Percentiles rank a stretch among this genome's conserved stretches.
phyloP scores from a whole-genome alignment of 2,113 vertebrate genomes.

The Carassius gibelio region DNA sequence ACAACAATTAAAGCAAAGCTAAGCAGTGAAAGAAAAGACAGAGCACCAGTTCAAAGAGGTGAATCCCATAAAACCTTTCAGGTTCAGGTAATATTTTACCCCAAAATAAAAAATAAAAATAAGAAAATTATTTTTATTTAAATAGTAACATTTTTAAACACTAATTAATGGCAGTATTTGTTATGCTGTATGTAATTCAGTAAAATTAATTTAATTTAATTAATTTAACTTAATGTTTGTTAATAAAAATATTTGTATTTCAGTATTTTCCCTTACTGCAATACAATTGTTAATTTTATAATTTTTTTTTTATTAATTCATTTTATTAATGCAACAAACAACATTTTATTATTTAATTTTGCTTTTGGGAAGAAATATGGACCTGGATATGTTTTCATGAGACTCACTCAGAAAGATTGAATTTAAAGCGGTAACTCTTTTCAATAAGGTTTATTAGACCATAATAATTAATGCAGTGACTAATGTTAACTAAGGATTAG shows the following conservation, averaged over 20 bases:
- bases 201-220: no score
- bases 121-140: neutral
- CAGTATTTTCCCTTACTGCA: no score
- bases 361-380: neutral
- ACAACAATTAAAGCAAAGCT: slow-evolving; percentile 3
- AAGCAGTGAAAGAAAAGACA: neutral
- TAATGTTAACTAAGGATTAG: no score
- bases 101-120: neutral
- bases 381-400: neutral
- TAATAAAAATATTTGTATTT: no score
- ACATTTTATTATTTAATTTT: neutral
- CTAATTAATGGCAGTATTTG: no score
- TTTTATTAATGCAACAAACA: neutral
- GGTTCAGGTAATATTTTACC: neutral
- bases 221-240: no score
- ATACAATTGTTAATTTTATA: no score
- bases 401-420: neutral
- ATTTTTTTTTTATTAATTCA: neutral
- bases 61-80: neutral
- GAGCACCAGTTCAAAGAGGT: neutral
- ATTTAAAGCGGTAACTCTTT: neutral
- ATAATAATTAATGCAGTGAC: no score
- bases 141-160: no score
- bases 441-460: no score
- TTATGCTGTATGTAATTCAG: no score